Evolutionary conservation across 1,140 invertebrate genomes (phyloP).

Genomic region (Panagrolaimus sp.): DNA sequence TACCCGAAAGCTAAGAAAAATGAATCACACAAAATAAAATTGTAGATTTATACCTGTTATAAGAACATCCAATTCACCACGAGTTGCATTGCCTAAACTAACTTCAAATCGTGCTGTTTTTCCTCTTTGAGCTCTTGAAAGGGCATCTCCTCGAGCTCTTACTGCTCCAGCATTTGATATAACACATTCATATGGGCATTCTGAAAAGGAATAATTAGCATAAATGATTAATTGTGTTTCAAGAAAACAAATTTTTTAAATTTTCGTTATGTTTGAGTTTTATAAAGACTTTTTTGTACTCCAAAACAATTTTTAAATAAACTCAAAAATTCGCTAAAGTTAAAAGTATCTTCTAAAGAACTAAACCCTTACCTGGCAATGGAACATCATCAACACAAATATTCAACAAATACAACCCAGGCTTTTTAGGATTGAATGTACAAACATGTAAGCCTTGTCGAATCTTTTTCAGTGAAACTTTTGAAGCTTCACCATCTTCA

Average conservation of each 20-base stretch:
- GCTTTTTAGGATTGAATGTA: conserved; percentile 44
- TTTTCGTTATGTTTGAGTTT: too few relatives aligned
- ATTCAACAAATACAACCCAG: conserved; percentile 53
- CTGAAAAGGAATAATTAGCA: conserved; percentile 42
- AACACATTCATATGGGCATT: conserved; percentile 53
- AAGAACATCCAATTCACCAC: conserved; percentile 60
- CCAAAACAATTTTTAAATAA: too few relatives aligned
- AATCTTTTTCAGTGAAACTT: conserved; percentile 42
- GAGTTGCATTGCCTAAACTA: conserved; percentile 60
- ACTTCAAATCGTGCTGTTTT: conserved; percentile 65
- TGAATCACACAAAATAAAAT: not conserved
- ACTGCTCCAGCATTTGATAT: conserved; percentile 43
- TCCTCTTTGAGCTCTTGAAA: conserved; percentile 64
- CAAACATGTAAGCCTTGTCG: conserved; percentile 47
- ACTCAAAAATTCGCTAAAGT: too few relatives aligned
- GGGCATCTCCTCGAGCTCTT: conserved; percentile 61
- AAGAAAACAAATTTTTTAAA: too few relatives aligned
- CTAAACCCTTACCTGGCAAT: conserved; percentile 48
- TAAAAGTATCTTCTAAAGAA: too few relatives aligned
- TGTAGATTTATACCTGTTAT: conserved; percentile 59
- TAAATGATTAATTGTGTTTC: too few relatives aligned
- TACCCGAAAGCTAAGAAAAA: not conserved
- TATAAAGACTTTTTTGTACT: too few relatives aligned
- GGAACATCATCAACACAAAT: conserved; percentile 58
- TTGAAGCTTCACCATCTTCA: conserved; percentile 28